Evolutionary conservation across 1,140 invertebrate genomes (phyloP).

Genomic region (Saccostrea cuccullata): DNA sequence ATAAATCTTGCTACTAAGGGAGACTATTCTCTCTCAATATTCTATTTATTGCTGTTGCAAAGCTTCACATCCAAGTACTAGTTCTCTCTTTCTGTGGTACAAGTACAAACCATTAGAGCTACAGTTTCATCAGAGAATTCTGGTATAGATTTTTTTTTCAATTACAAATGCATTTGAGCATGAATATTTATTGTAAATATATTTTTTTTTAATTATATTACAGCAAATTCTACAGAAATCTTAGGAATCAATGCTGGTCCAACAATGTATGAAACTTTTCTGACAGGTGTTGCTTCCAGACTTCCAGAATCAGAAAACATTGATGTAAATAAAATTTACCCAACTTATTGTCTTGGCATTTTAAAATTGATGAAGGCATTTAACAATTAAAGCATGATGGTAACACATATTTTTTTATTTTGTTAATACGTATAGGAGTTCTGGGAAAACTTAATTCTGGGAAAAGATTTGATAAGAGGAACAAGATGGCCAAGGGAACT

Average conservation of each 20-base stretch:
- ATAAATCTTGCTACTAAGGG: no score
- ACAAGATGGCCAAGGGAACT: constrained; percentile 78
- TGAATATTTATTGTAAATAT: no score
- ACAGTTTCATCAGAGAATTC: no score
- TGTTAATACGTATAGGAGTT: constrained; percentile 85
- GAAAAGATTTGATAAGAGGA: constrained; percentile 87
- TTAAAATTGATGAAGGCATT: neutral
- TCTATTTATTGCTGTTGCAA: no score
- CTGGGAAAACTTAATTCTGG: constrained; percentile 89
- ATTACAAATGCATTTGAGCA: no score
- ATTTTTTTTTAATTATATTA: neutral
- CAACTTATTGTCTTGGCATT: neutral
- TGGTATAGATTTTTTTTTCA: no score
- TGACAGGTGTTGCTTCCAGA: neutral
- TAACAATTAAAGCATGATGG: neutral
- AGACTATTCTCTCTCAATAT: no score
- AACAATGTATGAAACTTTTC: neutral
- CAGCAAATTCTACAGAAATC: neutral
- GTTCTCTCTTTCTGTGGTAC: no score
- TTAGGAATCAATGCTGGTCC: neutral
- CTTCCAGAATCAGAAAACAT: constrained; percentile 21
- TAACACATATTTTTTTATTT: neutral
- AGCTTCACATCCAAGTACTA: no score
- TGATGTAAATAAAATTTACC: neutral
- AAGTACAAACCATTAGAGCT: no score